Conservation (phyloP, 2,113 vertebrate genomes). For the Nipponia nippon region DNA sequence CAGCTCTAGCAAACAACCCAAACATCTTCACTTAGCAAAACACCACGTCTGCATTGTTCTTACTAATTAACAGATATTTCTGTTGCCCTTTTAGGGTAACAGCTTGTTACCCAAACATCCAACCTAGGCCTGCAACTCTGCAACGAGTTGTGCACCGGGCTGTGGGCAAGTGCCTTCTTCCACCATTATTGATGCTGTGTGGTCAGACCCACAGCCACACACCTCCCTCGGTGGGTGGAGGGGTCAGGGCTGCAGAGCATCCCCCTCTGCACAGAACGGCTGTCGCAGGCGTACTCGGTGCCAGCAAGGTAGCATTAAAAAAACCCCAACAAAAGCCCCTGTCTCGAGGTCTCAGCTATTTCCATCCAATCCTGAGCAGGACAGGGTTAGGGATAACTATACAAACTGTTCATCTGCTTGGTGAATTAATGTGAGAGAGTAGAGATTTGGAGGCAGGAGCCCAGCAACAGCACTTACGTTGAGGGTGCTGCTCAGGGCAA, state of each 20-base stretch:
- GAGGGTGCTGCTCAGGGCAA: neutral
- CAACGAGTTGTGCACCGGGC: rapidly evolving
- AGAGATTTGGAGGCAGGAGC: neutral
- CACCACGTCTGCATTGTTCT: rapidly evolving
- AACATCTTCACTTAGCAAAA: neutral
- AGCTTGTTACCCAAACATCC: neutral
- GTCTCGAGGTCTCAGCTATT: neutral
- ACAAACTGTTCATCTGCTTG: neutral
- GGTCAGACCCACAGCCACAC: neutral
- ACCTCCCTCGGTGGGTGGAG: rapidly evolving
- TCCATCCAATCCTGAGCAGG: neutral
- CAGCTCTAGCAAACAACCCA: neutral
- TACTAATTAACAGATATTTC: neutral
- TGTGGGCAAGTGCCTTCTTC: rapidly evolving
- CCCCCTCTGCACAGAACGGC: neutral
- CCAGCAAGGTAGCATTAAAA: neutral
- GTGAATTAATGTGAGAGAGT: neutral
- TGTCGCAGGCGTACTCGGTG: rapidly evolving
- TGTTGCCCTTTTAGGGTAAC: neutral
- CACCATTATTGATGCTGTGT: rapidly evolving
- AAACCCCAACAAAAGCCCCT: neutral
- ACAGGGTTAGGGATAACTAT: neutral
- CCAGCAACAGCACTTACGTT: neutral
- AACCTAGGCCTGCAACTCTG: neutral
- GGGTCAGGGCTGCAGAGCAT: neutral